A percentile compares a stretch with the other conserved stretches of the same genome.
Conservation (phyloP, 2,113 vertebrate genomes). For the Numida meleagris region DNA sequence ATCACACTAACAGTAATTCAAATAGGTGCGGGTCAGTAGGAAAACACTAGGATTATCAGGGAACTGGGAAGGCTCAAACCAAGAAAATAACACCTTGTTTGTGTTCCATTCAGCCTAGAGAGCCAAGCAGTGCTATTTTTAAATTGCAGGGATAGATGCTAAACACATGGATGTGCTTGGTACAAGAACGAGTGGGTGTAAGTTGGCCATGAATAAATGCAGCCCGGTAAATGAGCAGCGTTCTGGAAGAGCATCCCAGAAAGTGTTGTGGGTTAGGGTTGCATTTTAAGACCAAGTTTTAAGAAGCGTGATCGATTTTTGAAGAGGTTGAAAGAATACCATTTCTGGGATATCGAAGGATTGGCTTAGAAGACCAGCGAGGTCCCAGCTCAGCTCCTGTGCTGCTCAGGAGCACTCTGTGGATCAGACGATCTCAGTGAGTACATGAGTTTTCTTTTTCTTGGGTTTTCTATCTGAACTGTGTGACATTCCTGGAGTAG, state of each 20-base stretch:
- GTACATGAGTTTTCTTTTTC: fast-evolving
- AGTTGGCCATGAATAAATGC: neutral
- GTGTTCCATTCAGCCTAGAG: neutral
- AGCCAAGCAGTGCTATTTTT: neutral
- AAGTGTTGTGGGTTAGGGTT: neutral
- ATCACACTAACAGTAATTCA: neutral
- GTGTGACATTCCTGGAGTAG: neutral
- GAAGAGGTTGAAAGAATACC: neutral
- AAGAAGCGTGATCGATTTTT: neutral
- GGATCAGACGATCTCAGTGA: neutral
- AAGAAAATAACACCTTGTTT: neutral
- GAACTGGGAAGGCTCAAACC: neutral
- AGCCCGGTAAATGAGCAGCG: fast-evolving
- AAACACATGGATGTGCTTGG: neutral
- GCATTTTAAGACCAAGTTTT: neutral
- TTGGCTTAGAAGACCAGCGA: neutral
- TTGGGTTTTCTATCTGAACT: fast-evolving
- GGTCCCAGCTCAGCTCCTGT: neutral
- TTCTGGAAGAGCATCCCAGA: neutral
- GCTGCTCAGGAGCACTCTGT: neutral
- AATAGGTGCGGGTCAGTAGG: neutral
- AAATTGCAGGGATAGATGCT: neutral
- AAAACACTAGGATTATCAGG: neutral
- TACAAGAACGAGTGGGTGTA: neutral
- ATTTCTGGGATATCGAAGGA: neutral